phyloP scores from a whole-genome alignment of 2,113 vertebrate species.

The Sclerurus mexicanus region DNA sequence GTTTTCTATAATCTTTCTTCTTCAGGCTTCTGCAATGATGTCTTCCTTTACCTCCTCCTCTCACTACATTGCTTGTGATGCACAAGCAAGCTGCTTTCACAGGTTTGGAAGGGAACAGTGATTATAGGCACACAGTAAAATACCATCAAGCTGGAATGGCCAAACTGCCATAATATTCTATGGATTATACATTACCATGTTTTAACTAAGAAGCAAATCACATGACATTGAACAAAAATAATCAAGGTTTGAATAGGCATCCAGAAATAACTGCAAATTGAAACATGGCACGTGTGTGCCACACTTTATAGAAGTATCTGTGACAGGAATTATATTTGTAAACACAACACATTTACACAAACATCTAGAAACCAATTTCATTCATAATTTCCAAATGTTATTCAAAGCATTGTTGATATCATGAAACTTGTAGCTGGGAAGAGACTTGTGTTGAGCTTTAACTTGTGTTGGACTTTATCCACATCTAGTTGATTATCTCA shows the following conservation, averaged over 20 bases:
- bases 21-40: not conserved
- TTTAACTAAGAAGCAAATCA: not conserved
- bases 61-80: not conserved
- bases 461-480: not conserved
- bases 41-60: not conserved
- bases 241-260: not conserved
- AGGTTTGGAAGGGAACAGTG: not conserved
- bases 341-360: not conserved
- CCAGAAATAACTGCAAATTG: not conserved
- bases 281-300: not conserved
- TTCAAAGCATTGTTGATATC: not conserved
- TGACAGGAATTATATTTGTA: not conserved
- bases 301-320: not conserved
- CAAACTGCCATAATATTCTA: not conserved
- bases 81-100: not conserved
- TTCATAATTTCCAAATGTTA: not conserved
- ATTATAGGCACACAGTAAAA: not conserved
- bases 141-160: not conserved
- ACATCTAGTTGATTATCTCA: not conserved
- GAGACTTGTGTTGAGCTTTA: not conserved
- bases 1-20: not conserved
- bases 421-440: not conserved
- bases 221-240: not conserved
- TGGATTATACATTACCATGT: not conserved
- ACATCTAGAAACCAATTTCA: not conserved